phyloP scores from a whole-genome alignment of 2,888 invertebrate genomes.

The Pyrrhia umbra region DNA sequence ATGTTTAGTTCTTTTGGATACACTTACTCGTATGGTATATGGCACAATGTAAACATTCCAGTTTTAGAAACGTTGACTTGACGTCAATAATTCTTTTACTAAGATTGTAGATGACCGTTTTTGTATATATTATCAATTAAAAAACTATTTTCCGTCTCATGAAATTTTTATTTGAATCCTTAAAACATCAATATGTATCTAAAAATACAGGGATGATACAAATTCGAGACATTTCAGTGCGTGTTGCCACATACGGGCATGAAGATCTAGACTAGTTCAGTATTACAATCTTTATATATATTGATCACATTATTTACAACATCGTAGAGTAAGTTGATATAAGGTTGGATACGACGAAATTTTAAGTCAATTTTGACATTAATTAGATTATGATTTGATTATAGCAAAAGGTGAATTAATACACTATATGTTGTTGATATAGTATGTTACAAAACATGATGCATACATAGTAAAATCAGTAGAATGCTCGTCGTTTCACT shows the following conservation, averaged over 20 bases:
- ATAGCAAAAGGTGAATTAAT: slow-evolving; percentile 3
- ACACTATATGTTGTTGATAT: slow-evolving; percentile 16
- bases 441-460: slow-evolving; percentile 8
- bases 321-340: slow-evolving; percentile 15
- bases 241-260: slow-evolving; percentile 25
- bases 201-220: slow-evolving; percentile 76
- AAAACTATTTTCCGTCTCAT: slow-evolving; percentile 78
- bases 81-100: slow-evolving; percentile 38
- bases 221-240: slow-evolving; percentile 79
- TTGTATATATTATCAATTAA: slow-evolving; percentile 77
- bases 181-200: slow-evolving; percentile 71
- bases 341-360: slow-evolving; percentile 9
- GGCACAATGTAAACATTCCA: slow-evolving; percentile 70
- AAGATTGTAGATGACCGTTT: slow-evolving; percentile 57
- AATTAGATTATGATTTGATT: slow-evolving; percentile 9
- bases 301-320: slow-evolving; percentile 61
- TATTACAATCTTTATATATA: slow-evolving; percentile 41
- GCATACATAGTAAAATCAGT: slow-evolving; percentile 11
- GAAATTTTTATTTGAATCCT: slow-evolving; percentile 71
- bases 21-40: slow-evolving; percentile 52
- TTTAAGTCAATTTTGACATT: slow-evolving; percentile 7
- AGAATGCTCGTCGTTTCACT: slow-evolving; percentile 27
- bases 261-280: slow-evolving; percentile 48
- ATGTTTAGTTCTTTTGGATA: slow-evolving; percentile 57
- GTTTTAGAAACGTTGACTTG: slow-evolving; percentile 54